Percentiles rank a stretch among this genome's conserved stretches.
Evolutionary conservation across 2,888 invertebrate species (phyloP).

Genomic region (Rosalia funebris): DNA sequence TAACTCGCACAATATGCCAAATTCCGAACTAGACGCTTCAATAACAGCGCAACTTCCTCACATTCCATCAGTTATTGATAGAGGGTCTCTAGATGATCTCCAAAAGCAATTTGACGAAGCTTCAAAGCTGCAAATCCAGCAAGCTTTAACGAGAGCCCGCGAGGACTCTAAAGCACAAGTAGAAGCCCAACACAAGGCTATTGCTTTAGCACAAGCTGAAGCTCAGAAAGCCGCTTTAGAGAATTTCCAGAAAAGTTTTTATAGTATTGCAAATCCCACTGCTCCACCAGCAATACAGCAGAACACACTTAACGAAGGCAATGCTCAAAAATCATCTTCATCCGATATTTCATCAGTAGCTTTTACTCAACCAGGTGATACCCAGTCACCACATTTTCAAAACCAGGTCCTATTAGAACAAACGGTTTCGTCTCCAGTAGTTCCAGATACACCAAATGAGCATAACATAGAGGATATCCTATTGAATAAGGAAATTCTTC

Average conservation of each 20-base stretch:
- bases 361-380: no score
- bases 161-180: conserved; percentile 54
- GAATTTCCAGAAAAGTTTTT: conserved; percentile 29
- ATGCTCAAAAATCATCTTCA: no score
- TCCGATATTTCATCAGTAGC: no score
- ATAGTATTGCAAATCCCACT: no score
- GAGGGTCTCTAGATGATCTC: conserved; percentile 44
- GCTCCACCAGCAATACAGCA: no score
- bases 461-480: no score
- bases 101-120: conserved; percentile 56
- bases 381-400: no score
- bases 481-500: not conserved
- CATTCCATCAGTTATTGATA: conserved; percentile 23
- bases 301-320: no score
- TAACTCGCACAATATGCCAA: conserved; percentile 57
- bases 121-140: conserved; percentile 51
- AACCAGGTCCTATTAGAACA: no score
- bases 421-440: no score
- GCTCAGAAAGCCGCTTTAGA: conserved; percentile 47
- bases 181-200: conserved; percentile 53
- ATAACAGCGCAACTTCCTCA: conserved; percentile 22
- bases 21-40: conserved; percentile 4
- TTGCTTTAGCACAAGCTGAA: conserved; percentile 44
- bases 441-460: no score
- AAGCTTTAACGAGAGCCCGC: conserved; percentile 53